phyloP scores from a whole-genome alignment of 2,113 vertebrate genomes.

The Entomyzon cyanotis region DNA sequence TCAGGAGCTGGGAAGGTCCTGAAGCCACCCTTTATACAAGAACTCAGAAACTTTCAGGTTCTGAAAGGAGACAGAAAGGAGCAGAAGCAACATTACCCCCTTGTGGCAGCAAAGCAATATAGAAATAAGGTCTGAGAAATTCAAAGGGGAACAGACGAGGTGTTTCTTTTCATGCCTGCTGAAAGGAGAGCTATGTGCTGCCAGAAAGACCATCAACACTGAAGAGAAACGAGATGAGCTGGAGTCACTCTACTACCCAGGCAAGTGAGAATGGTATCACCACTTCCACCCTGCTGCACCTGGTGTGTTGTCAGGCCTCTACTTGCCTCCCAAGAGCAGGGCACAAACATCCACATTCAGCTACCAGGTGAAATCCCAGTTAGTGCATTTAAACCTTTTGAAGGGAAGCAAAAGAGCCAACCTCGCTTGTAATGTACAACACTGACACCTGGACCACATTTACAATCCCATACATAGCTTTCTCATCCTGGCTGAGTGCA shows the following conservation, averaged over 20 bases:
- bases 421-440: neutral
- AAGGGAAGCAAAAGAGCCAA: neutral
- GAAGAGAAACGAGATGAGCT: neutral
- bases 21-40: neutral
- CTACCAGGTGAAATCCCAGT: neutral
- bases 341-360: neutral
- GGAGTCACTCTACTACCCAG: neutral
- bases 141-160: neutral
- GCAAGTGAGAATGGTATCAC: neutral
- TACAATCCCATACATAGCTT: neutral
- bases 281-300: neutral
- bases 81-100: conserved; percentile 57
- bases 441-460: neutral
- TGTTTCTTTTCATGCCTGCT: neutral
- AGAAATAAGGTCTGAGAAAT: neutral
- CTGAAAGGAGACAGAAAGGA: neutral
- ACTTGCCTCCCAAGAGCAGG: neutral
- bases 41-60: neutral
- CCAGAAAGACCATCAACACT: neutral
- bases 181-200: neutral
- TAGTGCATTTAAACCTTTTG: neutral
- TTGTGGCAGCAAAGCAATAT: conserved; percentile 30
- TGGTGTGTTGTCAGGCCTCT: neutral
- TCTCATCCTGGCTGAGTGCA: neutral
- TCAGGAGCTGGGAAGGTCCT: neutral